phyloP scores from a whole-genome alignment of 2,888 invertebrate genomes.

The Pterobdella sp. region DNA sequence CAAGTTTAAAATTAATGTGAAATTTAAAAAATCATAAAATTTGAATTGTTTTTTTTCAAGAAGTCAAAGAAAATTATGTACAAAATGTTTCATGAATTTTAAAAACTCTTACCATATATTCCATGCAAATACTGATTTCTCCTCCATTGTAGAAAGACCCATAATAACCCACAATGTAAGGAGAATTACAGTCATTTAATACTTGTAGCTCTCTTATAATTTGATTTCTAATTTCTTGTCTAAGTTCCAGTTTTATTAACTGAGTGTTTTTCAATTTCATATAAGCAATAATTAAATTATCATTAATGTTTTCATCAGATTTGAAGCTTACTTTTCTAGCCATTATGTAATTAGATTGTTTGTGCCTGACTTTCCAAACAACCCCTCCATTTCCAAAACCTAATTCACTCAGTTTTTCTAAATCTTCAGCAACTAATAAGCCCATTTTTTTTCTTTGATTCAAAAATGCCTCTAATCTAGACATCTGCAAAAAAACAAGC shows the following conservation, averaged over 20 bases:
- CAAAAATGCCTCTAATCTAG: conserved; percentile 83
- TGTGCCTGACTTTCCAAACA: conserved; percentile 93
- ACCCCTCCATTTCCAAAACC: conserved; percentile 98
- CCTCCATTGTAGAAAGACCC: conserved; percentile 96
- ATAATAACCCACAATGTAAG: conserved; percentile 98
- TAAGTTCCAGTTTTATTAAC: conserved; percentile 95
- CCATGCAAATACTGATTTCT: conserved; percentile 99
- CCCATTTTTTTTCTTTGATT: conserved; percentile 80
- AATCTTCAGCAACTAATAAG: conserved; percentile 65
- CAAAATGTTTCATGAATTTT: too few species aligned
- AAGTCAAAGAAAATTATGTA: too few species aligned
- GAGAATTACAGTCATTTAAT: conserved; percentile 97
- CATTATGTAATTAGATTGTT: conserved; percentile 89
- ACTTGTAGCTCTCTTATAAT: conserved; percentile 92
- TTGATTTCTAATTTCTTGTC: conserved; percentile 95
- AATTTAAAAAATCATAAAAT: too few species aligned
- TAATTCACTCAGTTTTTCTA: conserved; percentile 90
- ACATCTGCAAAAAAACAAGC: conserved; percentile 58
- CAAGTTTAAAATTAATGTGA: too few species aligned
- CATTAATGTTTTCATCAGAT: neutral
- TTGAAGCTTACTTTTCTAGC: conserved; percentile 69
- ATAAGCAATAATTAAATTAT: neutral
- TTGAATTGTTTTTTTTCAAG: too few species aligned
- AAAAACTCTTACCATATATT: conserved; percentile 72
- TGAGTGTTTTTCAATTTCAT: conserved; percentile 44